phyloP scores from a whole-genome alignment of 1,140 invertebrate species.

The Alviniconcha marisindica region DNA sequence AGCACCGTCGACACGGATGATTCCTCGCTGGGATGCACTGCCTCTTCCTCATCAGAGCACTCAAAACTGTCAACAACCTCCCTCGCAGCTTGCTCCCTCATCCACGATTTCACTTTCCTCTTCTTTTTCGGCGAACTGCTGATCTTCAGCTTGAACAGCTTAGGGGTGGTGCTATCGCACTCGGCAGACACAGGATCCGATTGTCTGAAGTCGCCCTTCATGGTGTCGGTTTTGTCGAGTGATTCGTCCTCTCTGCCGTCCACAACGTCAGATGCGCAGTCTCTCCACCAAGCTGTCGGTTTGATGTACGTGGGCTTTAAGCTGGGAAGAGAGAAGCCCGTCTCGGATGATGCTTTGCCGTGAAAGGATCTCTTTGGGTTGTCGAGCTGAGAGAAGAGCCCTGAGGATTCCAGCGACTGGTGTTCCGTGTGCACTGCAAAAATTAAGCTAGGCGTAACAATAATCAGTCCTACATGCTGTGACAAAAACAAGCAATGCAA shows the following conservation, averaged over 20 bases:
- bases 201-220: neutral
- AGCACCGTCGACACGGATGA: constrained; percentile 8
- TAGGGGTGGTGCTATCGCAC: constrained; percentile 33
- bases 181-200: neutral
- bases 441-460: no score
- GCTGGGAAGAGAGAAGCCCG: neutral
- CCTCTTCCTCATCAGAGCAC: neutral
- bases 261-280: neutral
- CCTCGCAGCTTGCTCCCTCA: neutral
- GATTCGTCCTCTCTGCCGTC: neutral
- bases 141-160: neutral
- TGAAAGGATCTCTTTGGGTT: neutral
- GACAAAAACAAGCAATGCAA: no score
- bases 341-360: neutral
- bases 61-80: neutral
- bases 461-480: no score
- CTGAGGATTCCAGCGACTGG: neutral
- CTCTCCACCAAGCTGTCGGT: neutral
- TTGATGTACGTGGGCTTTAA: neutral
- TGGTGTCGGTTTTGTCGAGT: neutral
- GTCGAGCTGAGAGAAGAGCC: neutral
- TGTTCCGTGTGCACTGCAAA: no score
- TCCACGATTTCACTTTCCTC: neutral
- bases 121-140: neutral
- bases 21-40: neutral